Percentiles rank a stretch among this genome's conserved stretches.
Evolutionary conservation across 2,888 invertebrate genomes (phyloP).

Genomic region (Drosophila neutralis): DNA sequence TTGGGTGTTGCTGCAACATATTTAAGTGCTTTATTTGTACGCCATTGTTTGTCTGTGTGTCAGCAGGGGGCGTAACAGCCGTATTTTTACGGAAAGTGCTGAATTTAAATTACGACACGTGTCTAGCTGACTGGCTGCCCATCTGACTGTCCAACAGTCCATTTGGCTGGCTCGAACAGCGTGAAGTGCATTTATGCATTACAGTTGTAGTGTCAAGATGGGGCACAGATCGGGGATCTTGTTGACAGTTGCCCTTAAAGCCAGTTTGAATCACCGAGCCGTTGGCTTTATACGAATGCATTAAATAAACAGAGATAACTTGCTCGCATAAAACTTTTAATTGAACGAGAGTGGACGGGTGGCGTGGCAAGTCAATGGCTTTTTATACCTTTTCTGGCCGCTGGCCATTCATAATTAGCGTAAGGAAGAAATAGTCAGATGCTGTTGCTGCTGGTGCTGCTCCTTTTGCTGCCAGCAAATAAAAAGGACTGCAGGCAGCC

Average conservation of each 20-base stretch:
- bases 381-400: conserved; percentile 59
- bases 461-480: conserved; percentile 30
- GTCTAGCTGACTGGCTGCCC: conserved; percentile 19
- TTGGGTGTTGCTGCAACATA: conserved; percentile 28
- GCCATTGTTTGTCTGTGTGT: conserved; percentile 29
- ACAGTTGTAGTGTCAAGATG: conserved; percentile 27
- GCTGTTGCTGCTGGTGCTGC: conserved; percentile 27
- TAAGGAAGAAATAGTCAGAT: conserved; percentile 45
- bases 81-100: conserved; percentile 29
- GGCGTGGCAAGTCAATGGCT: conserved; percentile 54
- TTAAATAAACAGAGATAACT: conserved; percentile 64
- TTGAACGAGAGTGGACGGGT: conserved; percentile 53
- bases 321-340: conserved; percentile 64
- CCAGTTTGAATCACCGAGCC: conserved; percentile 53
- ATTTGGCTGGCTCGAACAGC: conserved; percentile 9
- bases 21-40: conserved; percentile 55
- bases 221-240: conserved; percentile 17
- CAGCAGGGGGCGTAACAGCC: conserved; percentile 17
- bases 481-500: conserved; percentile 47
- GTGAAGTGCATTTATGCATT: conserved; percentile 18
- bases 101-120: conserved; percentile 57
- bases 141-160: background rate
- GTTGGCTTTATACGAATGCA: conserved; percentile 15
- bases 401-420: conserved; percentile 75
- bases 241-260: conserved; percentile 29